phyloP scores from a whole-genome alignment of 2,797 vertebrate genomes.

The Myotis planiceps region DNA sequence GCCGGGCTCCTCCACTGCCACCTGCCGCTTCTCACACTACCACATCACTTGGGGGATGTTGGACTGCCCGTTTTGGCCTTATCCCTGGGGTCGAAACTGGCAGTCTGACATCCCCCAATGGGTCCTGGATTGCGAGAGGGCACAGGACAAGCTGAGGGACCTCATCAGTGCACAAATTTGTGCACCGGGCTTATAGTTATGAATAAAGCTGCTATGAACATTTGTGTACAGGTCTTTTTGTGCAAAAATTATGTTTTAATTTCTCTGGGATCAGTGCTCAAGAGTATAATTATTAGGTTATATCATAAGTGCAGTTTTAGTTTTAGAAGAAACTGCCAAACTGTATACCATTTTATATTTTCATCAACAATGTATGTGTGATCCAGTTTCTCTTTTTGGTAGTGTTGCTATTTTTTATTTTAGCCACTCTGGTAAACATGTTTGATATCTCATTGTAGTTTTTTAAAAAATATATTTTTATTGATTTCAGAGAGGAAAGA shows the following conservation, averaged over 20 bases:
- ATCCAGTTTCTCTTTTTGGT: not conserved
- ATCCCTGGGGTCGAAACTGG: no score
- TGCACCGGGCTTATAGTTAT: not conserved
- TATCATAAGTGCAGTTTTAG: conserved; percentile 50
- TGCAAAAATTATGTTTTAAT: conserved; percentile 35
- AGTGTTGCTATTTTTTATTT: not conserved
- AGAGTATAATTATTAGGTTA: conserved; percentile 41
- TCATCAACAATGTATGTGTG: not conserved
- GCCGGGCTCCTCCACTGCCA: no score
- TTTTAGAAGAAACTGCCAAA: conserved; percentile 24
- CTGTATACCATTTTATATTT: not conserved
- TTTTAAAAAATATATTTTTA: not conserved
- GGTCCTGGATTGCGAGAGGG: no score
- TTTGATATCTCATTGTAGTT: conserved; percentile 14
- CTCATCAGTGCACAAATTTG: no score
- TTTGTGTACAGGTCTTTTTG: conserved; percentile 30
- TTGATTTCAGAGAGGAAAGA: not conserved
- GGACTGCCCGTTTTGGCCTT: no score
- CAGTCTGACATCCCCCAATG: no score
- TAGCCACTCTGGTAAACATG: not conserved
- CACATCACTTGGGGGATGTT: no score
- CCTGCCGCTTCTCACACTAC: no score
- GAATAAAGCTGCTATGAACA: conserved; percentile 50
- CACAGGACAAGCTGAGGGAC: no score
- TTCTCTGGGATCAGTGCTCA: conserved; percentile 38